Base-by-base conservation (phyloP, 2,797 vertebrate genomes). In the Enteromius thamalakanensis region DNA sequence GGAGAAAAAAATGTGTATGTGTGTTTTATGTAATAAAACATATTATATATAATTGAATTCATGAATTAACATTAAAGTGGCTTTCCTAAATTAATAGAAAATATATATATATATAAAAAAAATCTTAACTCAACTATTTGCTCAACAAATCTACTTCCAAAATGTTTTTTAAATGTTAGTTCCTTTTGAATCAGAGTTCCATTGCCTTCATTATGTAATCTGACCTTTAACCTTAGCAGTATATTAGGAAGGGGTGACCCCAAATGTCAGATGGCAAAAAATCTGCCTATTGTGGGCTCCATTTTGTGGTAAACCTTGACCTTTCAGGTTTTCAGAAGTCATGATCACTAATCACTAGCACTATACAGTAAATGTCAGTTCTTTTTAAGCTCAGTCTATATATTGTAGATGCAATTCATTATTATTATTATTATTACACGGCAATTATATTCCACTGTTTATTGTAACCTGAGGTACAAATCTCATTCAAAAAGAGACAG, bases 181-280 rank as follows among this genome's bases (percentile, higher is more conserved):
- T 82, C 79, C 72, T 68, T 75, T 71, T 86, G 68, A 83, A 88
- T 75, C 55, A 32, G 55, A 81, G 64, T 81, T 81, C 49, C 19
- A 70, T 82, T 76, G 10, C 83, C 6, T 67, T 69, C 55, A 60
- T 60, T 75, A 70, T 87, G 60, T 76, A 37, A 69, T 72, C 76
- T 70, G 75, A 86, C 55, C 80, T 81, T 40, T 79, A 75, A 85
- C 88, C 76, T 68, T 58, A 70, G 14, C 70, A 55, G 42, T 67
- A 47, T 29, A 75, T 53, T 80, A 84, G 70, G 82, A 86, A 77
- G 71, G 26, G 21, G 37, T 42, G 32, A 80, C 70, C 84, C 9
- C 0, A 45, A 42, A 87, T 74, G 70, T 40, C 79, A 76, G 29
- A 21, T 14, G 23, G 29, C 14, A 37, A n/a, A 26, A 47, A 67